phyloP scores from a whole-genome alignment of 2,888 invertebrate species.

The Lepidochrysops patricia region DNA sequence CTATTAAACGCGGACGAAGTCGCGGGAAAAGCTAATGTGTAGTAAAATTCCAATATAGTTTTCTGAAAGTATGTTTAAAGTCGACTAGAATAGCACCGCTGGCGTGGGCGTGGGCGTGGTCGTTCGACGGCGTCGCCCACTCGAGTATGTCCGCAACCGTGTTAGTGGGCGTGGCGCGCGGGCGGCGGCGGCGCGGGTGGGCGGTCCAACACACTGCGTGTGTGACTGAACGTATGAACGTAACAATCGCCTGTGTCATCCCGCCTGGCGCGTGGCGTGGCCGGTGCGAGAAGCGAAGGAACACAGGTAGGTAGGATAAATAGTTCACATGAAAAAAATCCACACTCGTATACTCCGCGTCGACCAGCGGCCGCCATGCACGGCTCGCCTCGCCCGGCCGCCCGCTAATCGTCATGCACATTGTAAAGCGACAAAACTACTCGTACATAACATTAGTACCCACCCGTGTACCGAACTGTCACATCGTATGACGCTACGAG shows the following conservation, averaged over 20 bases:
- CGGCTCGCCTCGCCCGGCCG: slow-evolving; percentile 45
- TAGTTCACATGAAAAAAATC: slow-evolving; percentile 67
- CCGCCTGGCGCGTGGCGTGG: slow-evolving; percentile 21
- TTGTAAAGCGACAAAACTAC: slow-evolving; percentile 72
- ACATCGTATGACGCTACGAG: slow-evolving; percentile 64
- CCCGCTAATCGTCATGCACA: slow-evolving; percentile 66
- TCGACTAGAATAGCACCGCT: no score
- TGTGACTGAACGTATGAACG: slow-evolving; percentile 43
- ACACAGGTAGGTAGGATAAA: slow-evolving; percentile 65
- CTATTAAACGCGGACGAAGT: no score
- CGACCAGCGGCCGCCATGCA: slow-evolving; percentile 45
- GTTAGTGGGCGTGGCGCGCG: slow-evolving; percentile 22
- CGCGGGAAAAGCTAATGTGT: no score
- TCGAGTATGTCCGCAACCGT: not conserved
- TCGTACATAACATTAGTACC: slow-evolving; percentile 70
- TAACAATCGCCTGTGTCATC: slow-evolving; percentile 27
- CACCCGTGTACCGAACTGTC: slow-evolving; percentile 67
- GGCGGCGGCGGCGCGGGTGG: slow-evolving; percentile 39
- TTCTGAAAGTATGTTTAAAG: no score
- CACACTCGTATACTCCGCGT: slow-evolving; percentile 64
- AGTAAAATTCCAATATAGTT: no score
- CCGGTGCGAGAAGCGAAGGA: slow-evolving; percentile 60
- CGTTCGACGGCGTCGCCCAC: not conserved
- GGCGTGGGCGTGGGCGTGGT: no score
- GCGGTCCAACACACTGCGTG: slow-evolving; percentile 52